Base-by-base conservation (phyloP, 1,140 invertebrate species). In the Psilanteris sp. region DNA sequence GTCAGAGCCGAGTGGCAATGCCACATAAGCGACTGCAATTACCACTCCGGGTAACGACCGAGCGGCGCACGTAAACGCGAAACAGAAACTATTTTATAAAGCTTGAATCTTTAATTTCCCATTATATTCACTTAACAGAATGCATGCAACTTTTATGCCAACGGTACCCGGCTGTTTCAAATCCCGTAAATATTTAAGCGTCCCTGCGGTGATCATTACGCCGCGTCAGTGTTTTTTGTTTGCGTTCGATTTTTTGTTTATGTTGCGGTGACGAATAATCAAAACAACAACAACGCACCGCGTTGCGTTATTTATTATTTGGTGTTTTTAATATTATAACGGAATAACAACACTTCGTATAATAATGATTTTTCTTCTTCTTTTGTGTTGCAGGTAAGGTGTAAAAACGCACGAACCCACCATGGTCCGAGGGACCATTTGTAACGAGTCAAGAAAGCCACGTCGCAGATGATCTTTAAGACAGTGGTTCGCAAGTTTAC, bases 11-110 rank as follows among this genome's bases (percentile, higher is more conserved):
- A 79, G 43, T 76, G 39, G 70, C 62, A 73, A 55, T 70, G 59
- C 64, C 64, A 72, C 57, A 72, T 70, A 39, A 76, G 62, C 50
- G 36, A 31, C 13, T 62, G 77, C 62, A 78, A 78, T 78, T 75
- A 67, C 71, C 66, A 48, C 61, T 36, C 32, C 10, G 27, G 22
- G 14, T 77, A 57, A 68, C 31, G 48, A 52, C 55, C 39, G 34
- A 39, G 5, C 20, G n/a, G 15, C 15, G 37, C 26, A 29, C 34
- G 16, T 50, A 46, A 61, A 37, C 24, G 50, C 11, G 15, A 37
- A 52, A 54, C 44, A 26, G 8, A 76, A 50, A 44, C 43, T 37
- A 62, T 57, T 61, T 55, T 62, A 61, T 43, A 55, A 64, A 34
- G 10, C 43, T 48, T 32, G 32, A 31, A 31, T 39, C 31, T 27